These are phyloP conservation scores for Podocnemis expansa DNA, from an alignment of 2,113 vertebrate species.

Conservation along the genomic window DNA sequence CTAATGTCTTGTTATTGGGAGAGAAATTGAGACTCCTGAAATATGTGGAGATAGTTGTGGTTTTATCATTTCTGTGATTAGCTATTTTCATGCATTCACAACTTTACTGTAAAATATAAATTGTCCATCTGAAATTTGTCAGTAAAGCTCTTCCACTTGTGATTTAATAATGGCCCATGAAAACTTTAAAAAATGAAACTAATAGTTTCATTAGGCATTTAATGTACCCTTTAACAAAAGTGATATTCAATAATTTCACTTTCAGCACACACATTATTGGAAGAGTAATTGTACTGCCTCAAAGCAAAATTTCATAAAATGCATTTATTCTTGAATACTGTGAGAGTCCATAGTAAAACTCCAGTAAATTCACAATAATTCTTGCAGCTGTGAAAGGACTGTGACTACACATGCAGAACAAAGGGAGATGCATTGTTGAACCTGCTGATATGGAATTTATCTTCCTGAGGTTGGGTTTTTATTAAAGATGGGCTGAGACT, in stretches of 20 bases:
- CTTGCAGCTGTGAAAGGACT: not conserved
- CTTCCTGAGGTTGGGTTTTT: not conserved
- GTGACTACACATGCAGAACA: not conserved
- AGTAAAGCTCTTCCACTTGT: not conserved
- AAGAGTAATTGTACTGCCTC: not conserved
- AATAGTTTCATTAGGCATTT: not conserved
- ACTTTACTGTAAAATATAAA: not conserved
- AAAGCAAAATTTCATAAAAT: not conserved
- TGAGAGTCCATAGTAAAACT: not conserved
- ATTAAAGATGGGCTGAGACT: not conserved
- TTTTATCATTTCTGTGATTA: not conserved
- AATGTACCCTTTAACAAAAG: not conserved
- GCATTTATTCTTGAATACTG: not conserved
- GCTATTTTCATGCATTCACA: not conserved
- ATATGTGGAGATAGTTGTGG: not conserved
- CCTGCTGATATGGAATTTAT: not conserved
- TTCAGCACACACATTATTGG: not conserved
- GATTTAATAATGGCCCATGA: not conserved
- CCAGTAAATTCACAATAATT: not conserved
- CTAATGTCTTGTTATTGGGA: not conserved
- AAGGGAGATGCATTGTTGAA: not conserved
- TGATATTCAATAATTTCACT: not conserved
- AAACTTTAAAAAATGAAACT: conserved; percentile 15
- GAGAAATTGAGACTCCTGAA: not conserved
- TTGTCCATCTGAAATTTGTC: not conserved